Evolutionary conservation across 2,797 vertebrate genomes (phyloP), one percentile per base, ranked within the genome.

Genomic region (Sarcoramphus papa): DNA sequence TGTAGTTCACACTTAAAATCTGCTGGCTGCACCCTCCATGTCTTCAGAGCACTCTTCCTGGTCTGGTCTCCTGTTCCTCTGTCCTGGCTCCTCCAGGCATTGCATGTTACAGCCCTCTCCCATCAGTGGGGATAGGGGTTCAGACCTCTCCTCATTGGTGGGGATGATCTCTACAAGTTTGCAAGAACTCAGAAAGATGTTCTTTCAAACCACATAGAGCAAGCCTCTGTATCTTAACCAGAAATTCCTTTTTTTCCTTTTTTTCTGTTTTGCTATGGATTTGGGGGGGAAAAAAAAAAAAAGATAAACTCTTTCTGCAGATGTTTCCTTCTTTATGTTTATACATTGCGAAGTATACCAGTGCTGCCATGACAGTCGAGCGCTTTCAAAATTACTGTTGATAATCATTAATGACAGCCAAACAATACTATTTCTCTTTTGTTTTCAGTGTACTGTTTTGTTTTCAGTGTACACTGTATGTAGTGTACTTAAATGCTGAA

Each of bases 51-150:
- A 2, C 19, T 51, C 14, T 25, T 64, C 14, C 30, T 43, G 12
- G 21, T 45, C 40, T 75, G 19, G 12, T 30, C 4, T 53, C 47
- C 16, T 19, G 10, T 13, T 69, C 35, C 54, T 45, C 47, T 47
- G 7, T 9, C 23, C 5, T 5, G 60, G n/a, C 12, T 70, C 12
- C 62, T 67, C 43, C 59, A 30, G 14, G 6, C 3, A 25, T 12
- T 3, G 0, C 5, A 22, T 28, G 15, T 51, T 23, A 35, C 6
- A 70, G 12, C 19, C 10, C 30, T 59, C 4, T 48, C 27, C 24
- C 10, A 8, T 23, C 12, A 0, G 0, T 14, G 25, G 11, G 18
- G 7, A 27, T 2, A 35, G 6, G 6, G 5, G 1, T 27, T 27
- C 69, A 75, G 23, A 47, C 6, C 40, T 31, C 4, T 47, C 30